Base-by-base conservation (phyloP, 2,888 invertebrate species). In the Agrotis segetum region DNA sequence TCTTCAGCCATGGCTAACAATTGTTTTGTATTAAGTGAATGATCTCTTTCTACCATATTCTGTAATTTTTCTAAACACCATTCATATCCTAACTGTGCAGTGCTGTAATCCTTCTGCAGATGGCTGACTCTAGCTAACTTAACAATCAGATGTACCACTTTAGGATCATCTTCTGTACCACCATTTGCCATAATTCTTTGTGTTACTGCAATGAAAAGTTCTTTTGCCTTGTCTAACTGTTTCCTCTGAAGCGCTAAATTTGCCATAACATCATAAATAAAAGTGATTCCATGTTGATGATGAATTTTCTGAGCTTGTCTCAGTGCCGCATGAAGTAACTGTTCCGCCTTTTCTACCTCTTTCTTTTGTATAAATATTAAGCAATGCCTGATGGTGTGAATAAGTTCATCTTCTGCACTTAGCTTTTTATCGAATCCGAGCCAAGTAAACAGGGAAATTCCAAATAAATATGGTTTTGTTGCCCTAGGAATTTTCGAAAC, bases 261-360 rank as follows among this genome's bases (percentile, higher is more conserved):
- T 0, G 99, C 99, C 97, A 99, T 97, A 59, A 99, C 94, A 93
- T 99, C 99, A 90, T 98, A 98, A 69, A 99, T 97, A 89, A 99
- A 99, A 0, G 98, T 98, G 66, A 99, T 96, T 1, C 98, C 99
- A 80, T 98, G 96, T 81, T 97, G 95, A 91, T 98, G 97, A 70
- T 97, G 97, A 71, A 98, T 96, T 85, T 98, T 98, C 89, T 98
- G 98, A 5, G 99, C 98, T 94, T 98, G 97, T 77, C 98, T 97
- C 76, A 99, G 94, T 0, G 99, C 99, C 34, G 99, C 92, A 92
- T 99, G 99, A 17, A 99, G 96, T 92, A 99, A 97, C 92, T 98
- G 97, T 90, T 99, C 99, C 0, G 99, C 99, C 90, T 97, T 97
- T 9, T 97, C 96, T 85, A 95, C 97, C 86, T 97, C 97, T 81